Evolutionary conservation across 2,113 vertebrate genomes (phyloP).

Genomic region (Lota lota): DNA sequence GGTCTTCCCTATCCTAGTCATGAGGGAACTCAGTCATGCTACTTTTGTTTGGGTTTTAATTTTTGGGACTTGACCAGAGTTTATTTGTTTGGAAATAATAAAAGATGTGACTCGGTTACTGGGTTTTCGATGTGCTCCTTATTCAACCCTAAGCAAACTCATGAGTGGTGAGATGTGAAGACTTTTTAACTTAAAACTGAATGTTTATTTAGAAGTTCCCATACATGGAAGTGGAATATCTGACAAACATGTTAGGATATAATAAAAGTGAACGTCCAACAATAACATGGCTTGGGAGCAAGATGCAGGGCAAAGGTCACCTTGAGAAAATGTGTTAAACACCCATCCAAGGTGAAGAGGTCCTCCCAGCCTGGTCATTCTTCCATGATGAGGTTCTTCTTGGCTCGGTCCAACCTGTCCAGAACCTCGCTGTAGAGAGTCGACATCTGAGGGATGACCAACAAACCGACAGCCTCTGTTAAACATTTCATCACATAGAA

Average conservation of each 20-base stretch:
- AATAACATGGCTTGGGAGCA: slow-evolving; percentile 9
- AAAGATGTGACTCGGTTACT: slow-evolving; percentile 80
- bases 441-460: slow-evolving; percentile 75
- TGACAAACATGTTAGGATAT: slow-evolving; percentile 8
- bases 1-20: slow-evolving; percentile 72
- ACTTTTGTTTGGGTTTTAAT: slow-evolving; percentile 66
- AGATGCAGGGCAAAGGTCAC: neutral
- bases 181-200: neutral
- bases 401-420: slow-evolving; percentile 77
- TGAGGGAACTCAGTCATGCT: slow-evolving; percentile 71
- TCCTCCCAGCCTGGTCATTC: slow-evolving; percentile 39
- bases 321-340: neutral
- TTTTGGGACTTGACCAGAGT: slow-evolving; percentile 76
- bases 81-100: slow-evolving; percentile 81
- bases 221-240: neutral
- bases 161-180: neutral
- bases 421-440: slow-evolving; percentile 79
- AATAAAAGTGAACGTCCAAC: slow-evolving; percentile 9
- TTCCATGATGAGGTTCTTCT: slow-evolving; percentile 61
- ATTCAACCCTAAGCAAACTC: slow-evolving; percentile 28
- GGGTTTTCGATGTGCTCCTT: slow-evolving; percentile 64
- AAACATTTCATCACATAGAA: neutral
- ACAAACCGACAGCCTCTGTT: slow-evolving; percentile 18
- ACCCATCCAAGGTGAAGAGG: neutral
- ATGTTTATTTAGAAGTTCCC: neutral